Evolutionary conservation across 2,797 vertebrate species (phyloP), one percentile per base, ranked within the genome.

Genomic region (Rhinoraja longicauda): DNA sequence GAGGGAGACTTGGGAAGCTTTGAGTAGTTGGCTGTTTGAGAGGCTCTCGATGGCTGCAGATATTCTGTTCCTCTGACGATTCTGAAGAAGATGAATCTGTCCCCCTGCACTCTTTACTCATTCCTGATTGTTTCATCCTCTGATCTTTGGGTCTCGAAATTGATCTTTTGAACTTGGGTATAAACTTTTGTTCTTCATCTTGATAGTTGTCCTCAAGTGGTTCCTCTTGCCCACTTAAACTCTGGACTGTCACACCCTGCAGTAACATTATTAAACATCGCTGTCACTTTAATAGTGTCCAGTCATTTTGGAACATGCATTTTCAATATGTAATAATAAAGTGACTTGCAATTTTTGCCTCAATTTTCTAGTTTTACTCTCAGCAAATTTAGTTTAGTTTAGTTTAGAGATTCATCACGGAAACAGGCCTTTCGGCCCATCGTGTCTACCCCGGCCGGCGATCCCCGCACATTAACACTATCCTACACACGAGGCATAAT

Each of bases 41-140:
- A 67, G 84, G n/a, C 21, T 0, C 26, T 9, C 12, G 62, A 36
- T 88, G n/a, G 17, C 84, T 88, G 17, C 2, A 17, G n/a, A 88
- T 67, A 32, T 67, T n/a, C 36, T 15, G 36, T 75, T 75, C 90
- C 72, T 92, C 90, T 53, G 36, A 75, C 29, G 90, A 92, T 29
- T 92, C 90, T 45, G 90, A 92, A 26, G 90, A 90, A 36, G 86
- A 92, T 9, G 70, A 92, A 17, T 75, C 90, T 19, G 53, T n/a
- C 36, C 45, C 17, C 72, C 90, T 53, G 67, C 39, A n/a, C 64
- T 21, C 0, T 70, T 70, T 70, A 13, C 67, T 70, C 67, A 70
- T 70, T 17, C 17, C 19, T 70, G 67, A 1, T 73, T 73, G 70
- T 26, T 75, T 92, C 24, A 53, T 72, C 67, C 53, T 92, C 26